Evolutionary conservation across 2,797 vertebrate species (phyloP), one percentile per base, ranked within the genome.

Genomic region (Poeciliopsis gracilis): DNA sequence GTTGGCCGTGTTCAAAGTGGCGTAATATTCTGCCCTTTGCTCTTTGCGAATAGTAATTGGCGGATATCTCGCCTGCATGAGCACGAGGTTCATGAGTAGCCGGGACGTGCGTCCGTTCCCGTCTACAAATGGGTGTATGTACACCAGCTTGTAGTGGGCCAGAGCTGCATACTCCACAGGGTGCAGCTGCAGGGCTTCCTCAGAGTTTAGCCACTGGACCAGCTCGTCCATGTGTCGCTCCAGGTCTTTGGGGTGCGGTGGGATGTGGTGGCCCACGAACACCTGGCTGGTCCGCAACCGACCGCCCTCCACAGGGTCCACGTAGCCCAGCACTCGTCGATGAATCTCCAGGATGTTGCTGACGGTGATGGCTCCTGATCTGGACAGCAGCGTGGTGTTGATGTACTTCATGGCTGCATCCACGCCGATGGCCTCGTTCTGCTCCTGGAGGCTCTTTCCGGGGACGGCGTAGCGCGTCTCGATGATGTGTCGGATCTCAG

Each of bases 21-120:
- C 81, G 20, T 99, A 99, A 63, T 99, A 99, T 89, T 99, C 98
- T 0, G 97, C 94, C 0, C 98, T 86, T 82, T 98, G 98, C 83
- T 99, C 98, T 90, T 99, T 99, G 67, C 97, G 97, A 79, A 99
- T 97, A 16, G 97, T 99, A 93, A 99, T 95, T 1, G 98, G 98
- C 0, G 98, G 98, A 82, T 98, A 99, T 1, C 97, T 96, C 0
- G 98, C 97, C 88, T 98, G 97, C 98, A 99, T 98, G 30, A 99
- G 94, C 43, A 97, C 97, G 1, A 99, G 95, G 94, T 99, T 99
- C 98, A 99, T 99, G 1, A 99, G 92, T 83, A 99, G 95, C 13
- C 98, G 96, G 0, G 98, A 98, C 0, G 98, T 99, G 90, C 98
- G 95, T 0, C 98, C 98, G 0, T 99, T 99, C 73, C 98, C 98